Evolutionary conservation across 2,888 invertebrate genomes (phyloP), one percentile per base, ranked within the genome.

Genomic region (Diloba caeruleocephala): DNA sequence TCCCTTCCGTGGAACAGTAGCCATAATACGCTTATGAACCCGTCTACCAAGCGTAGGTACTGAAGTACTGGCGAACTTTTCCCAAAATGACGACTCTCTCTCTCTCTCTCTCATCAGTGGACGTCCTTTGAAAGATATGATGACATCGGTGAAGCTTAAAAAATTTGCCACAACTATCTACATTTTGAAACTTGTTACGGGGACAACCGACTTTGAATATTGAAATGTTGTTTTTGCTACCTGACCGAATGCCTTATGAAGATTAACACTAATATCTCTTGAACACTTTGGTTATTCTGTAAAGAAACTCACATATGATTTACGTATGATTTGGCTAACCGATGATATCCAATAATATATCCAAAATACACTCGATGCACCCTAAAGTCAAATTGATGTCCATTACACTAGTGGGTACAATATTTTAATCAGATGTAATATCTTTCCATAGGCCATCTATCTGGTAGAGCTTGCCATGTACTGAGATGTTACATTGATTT

Each of bases 381-480:
- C 44, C 15, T 39, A 39, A 55, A 60, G 63, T 41, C 44, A 62
- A 55, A 60, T 60, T 60, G 43, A 60, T 60, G 60, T 25, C 26
- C 19, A 26, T n/a, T 9, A 4, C 37, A 28, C 17, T 38, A 52
- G 37, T 60, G 33, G 13, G 13, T 52, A 25, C 38, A 43, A 44
- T 21, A 21, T 8, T 42, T 41, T 12, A 23, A 14, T 26, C 4
- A 37, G 36, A 37, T 59, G 50, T 58, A 34, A 26, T 7, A 15
- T 29, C 1, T 21, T 21, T 38, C 33, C 12, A 21, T n/a, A 38
- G 13, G 15, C 37, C 15, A 10, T 28, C 23, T 33, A 28, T 59
- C 42, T 42, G 12, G 14, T 26, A 6, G n/a, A 19, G 10, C 4
- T 32, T 32, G 25, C 21, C 9, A 3, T 0, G 1, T 1, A 15